Evolutionary conservation across 2,113 vertebrate genomes (phyloP), one percentile per base, ranked within the genome.

Genomic region (Sialia sialis): DNA sequence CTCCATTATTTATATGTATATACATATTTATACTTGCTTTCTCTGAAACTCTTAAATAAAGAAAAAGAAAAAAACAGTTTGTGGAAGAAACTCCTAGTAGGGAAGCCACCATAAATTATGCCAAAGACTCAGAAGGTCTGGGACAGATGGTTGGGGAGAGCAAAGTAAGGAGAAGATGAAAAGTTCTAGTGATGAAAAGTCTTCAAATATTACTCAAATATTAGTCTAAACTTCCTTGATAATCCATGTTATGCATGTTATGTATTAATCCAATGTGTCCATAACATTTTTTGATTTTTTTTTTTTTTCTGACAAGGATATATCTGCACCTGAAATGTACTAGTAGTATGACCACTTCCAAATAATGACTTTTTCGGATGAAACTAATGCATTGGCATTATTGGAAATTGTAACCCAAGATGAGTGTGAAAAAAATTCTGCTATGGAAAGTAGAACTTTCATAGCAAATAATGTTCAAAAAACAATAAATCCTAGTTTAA

Each of bases 1-100:
- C 51, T 93, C 56, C 68, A 92, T 91, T 95, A 95, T 97, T 94
- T 84, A 94, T 95, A 34, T 83, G 48, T 77, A 6, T 96, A 86
- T 95, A 59, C 82, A 92, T 95, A 96, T 94, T 96, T 96, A 96
- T 93, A 70, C 29, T 36, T 43, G 22, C 58, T 69, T 85, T 79
- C 51, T 94, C 72, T 72, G 87, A 84, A 91, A 82, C 55, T 77
- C 54, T 44, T 8, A 34, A 75, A 82, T 54, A 81, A 88, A 87
- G 54, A 44, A 73, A n/a, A 59, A 46, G 39, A 16, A 67, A 41
- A 41, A 48, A 29, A 11, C 21, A 51, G 16, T 69, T 62, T 70
- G n/a, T 82, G 66, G 70, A 89, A 69, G 66, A 84, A 92, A 52
- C 54, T 85, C 26, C 18, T 58, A 27, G 41, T 34, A 17, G 70